Evolutionary conservation across 1,140 invertebrate genomes (phyloP).

Genomic region (Pectinophora gossypiella): DNA sequence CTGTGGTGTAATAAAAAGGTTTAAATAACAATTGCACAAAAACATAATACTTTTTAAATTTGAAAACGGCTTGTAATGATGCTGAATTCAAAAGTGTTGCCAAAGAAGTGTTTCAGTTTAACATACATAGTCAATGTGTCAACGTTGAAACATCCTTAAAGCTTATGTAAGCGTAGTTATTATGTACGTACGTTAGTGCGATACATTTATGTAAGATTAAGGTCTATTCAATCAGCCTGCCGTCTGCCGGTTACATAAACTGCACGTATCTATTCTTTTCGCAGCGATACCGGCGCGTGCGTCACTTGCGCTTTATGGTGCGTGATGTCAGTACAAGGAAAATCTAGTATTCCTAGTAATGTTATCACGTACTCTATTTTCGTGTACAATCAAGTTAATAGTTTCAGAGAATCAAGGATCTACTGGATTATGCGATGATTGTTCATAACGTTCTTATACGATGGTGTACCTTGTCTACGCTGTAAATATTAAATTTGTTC

Average conservation of each 20-base stretch:
- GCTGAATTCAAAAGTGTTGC: not conserved
- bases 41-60: too few relatives aligned
- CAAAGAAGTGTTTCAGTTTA: not conserved
- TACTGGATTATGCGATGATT: too few relatives aligned
- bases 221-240: conserved; percentile 58
- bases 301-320: not conserved
- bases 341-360: not conserved
- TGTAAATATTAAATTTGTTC: too few relatives aligned
- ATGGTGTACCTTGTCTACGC: too few relatives aligned
- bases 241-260: conserved; percentile 55
- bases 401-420: too few relatives aligned
- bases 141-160: not conserved
- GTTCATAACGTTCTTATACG: too few relatives aligned
- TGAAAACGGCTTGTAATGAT: too few relatives aligned
- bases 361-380: too few relatives aligned
- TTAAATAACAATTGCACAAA: too few relatives aligned
- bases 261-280: conserved; percentile 26
- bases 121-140: not conserved
- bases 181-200: conserved; percentile 32
- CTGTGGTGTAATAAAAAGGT: too few relatives aligned
- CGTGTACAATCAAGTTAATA: too few relatives aligned
- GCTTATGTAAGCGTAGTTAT: not conserved
- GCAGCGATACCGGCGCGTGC: not conserved
- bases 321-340: not conserved
- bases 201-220: conserved; percentile 63